Evolutionary conservation across 2,797 vertebrate species (phyloP), one percentile per base, ranked within the genome.

Genomic region (Sebastes nivosus): DNA sequence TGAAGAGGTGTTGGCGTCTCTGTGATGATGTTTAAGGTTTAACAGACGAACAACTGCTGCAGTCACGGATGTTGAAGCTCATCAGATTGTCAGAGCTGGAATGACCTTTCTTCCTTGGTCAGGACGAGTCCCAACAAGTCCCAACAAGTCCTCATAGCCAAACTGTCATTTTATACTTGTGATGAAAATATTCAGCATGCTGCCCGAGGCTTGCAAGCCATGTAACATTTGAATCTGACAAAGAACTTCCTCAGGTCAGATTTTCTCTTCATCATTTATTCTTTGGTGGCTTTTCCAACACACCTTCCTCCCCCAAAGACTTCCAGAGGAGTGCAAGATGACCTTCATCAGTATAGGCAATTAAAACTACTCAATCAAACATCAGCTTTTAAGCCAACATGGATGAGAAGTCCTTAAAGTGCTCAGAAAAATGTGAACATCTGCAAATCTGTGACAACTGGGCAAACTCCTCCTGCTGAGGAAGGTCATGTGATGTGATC

Each of bases 11-110:
- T 7, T 77, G 86, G 83, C 83, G 87, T 82, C 84, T 82, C 42
- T 24, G 18, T 52, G 82, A 69, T 77, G 81, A 87, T 73, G 55
- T 54, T 50, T 74, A 10, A 75, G 55, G 50, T 88, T 92, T 90
- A 85, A 87, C 36, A 88, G 72, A 74, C 1, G 59, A 72, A 84
- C 86, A 88, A 72, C 87, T 81, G 87, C 67, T 25, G 65, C 68
- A 67, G 69, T 84, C 29, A 70, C 8, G 24, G 87, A 89, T 80
- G 66, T 22, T 68, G 3, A 30, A 59, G 64, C 20, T 54, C 34
- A 42, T 72, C 72, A 14, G 58, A 72, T 10, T 5, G 7, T 29
- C 75, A 59, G n/a, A 38, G 13, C 24, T 22, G 5, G 16, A 10
- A n/a, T 42, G 69, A 84, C 46, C 70, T 85, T 65, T 67, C 8